phyloP scores from a whole-genome alignment of 2,888 invertebrate genomes.

The Rotaria magnacalcarata region DNA sequence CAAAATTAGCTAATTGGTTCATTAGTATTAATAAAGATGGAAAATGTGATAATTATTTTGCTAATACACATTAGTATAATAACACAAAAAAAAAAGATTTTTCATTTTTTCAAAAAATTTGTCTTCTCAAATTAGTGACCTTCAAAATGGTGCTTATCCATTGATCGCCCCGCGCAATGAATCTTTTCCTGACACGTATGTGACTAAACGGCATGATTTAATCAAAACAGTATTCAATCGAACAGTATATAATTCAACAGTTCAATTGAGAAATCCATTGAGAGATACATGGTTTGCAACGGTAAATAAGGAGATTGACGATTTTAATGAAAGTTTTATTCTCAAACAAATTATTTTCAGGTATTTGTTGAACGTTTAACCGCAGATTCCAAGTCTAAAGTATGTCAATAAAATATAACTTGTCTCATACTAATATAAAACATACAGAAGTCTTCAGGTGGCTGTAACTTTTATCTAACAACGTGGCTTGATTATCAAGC shows the following conservation, averaged over 20 bases:
- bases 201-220: neutral
- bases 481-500: slow-evolving; percentile 3
- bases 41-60: neutral
- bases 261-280: slow-evolving; percentile 12
- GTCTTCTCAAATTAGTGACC: neutral
- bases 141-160: slow-evolving; percentile 17
- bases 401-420: neutral
- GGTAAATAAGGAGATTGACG: neutral
- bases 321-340: neutral
- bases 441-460: neutral
- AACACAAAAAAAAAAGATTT: neutral
- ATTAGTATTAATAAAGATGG: neutral
- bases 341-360: neutral
- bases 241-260: neutral
- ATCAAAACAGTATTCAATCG: neutral
- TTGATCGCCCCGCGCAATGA: neutral
- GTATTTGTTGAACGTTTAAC: neutral
- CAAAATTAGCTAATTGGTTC: slow-evolving; percentile 19
- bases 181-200: neutral
- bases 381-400: neutral
- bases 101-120: neutral
- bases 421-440: neutral
- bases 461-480: slow-evolving; percentile 9
- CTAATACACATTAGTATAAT: neutral
- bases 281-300: neutral